A percentile compares a stretch with the other conserved stretches of the same genome.
phyloP scores from a whole-genome alignment of 2,113 vertebrate species.

The Tachycineta bicolor region DNA sequence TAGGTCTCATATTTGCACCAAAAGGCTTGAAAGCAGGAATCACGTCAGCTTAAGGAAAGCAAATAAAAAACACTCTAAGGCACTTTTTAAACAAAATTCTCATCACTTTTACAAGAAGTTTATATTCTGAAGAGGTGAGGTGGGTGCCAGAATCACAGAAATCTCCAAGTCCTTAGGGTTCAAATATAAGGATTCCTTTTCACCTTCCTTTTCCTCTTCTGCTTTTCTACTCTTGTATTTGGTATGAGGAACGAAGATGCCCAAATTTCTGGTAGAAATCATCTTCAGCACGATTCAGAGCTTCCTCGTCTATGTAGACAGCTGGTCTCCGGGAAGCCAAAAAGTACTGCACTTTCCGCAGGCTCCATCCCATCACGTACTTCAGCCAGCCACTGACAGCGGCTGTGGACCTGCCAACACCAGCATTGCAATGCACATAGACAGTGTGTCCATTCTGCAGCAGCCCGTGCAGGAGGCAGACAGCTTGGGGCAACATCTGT shows the following conservation, averaged over 20 bases:
- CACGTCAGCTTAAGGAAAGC: neutral
- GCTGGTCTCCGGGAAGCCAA: constrained; percentile 83
- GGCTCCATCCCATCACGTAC: constrained; percentile 89
- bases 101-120: neutral
- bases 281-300: constrained; percentile 80
- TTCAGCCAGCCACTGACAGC: constrained; percentile 91
- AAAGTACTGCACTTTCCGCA: constrained; percentile 92
- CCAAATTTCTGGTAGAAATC: constrained; percentile 94
- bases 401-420: constrained; percentile 90
- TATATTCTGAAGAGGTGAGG: neutral
- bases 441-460: constrained; percentile 91
- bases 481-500: constrained; percentile 94
- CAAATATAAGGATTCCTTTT: neutral
- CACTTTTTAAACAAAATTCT: neutral
- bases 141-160: neutral
- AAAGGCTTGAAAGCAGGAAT: neutral
- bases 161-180: neutral
- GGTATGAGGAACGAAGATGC: constrained; percentile 68
- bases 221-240: constrained; percentile 17
- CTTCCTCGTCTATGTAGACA: constrained; percentile 94
- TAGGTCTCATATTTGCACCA: neutral
- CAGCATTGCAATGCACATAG: constrained; percentile 96
- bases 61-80: neutral
- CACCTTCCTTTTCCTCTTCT: neutral
- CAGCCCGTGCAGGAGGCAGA: constrained; percentile 89